Conservation (phyloP, 1,140 invertebrate species). For the Helicorthomorpha holstii region DNA sequence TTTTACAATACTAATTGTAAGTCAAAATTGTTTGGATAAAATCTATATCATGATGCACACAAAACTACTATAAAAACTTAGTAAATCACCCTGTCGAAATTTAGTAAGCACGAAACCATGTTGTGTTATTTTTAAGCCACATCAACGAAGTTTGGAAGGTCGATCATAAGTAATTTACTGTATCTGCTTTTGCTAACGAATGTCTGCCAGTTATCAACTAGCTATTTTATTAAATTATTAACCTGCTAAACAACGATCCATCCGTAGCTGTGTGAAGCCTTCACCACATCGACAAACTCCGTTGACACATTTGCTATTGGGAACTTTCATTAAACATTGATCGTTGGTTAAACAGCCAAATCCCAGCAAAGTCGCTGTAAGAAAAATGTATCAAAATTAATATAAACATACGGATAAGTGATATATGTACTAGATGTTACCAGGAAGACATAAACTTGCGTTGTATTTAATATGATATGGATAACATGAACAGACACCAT, state of each 20-base stretch:
- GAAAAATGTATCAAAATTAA: constrained; percentile 9
- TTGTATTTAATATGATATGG: not conserved
- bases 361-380: constrained; percentile 54
- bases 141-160: too few species aligned
- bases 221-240: too few species aligned
- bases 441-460: not conserved
- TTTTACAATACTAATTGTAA: too few species aligned
- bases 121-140: too few species aligned
- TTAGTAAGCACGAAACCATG: too few species aligned
- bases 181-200: too few species aligned
- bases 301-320: constrained; percentile 52
- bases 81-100: too few species aligned
- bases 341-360: constrained; percentile 50
- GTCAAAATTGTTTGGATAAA: too few species aligned
- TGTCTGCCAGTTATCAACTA: too few species aligned
- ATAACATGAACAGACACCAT: not conserved
- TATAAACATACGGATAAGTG: not conserved
- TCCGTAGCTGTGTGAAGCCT: constrained; percentile 61
- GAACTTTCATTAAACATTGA: constrained; percentile 58
- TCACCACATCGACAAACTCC: constrained; percentile 59
- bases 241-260: constrained; percentile 74
- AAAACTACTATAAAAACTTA: too few species aligned
- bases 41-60: too few species aligned
- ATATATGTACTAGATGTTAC: not conserved
- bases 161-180: too few species aligned